Evolutionary conservation across 2,888 invertebrate species (phyloP), one percentile per base, ranked within the genome.

Genomic region (Apamea anceps): DNA sequence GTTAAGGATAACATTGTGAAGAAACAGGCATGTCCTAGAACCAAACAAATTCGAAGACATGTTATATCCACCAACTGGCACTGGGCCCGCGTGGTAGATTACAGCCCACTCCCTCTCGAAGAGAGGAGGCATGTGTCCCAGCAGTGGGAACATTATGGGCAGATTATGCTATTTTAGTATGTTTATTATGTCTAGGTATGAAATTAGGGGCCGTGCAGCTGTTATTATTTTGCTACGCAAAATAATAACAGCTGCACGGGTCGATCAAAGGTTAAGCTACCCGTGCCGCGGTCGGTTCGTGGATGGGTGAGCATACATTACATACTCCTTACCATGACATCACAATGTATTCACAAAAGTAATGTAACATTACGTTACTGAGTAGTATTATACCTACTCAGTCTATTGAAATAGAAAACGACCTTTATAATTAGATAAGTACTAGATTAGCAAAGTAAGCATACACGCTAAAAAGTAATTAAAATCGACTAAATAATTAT

Each of bases 401-500:
- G 8, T 57, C 0, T 57, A 25, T 25, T 57, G 2, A 21, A 25
- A 57, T 25, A 57, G 0, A 57, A 57, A 54, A 54, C 51, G 21
- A 25, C 42, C 18, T 82, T 37, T 37, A 37, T 72, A 45, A 54
- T 18, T 51, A 51, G 51, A 37, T 60, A 60, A 5, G 21, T 21
- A 12, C 4, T 71, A 72, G 37, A 84, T 71, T 73, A 66, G 4
- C 28, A 21, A 37, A 66, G 37, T 65, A n/a, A 45, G 28, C 3
- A 42, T 15, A 32, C 65, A 74, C 57, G 51, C 63, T 74, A 72
- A 32, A 83, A 45, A 60, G n/a, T 72, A 67, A 74, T 84, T 65
- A 54, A 32, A 6, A 73, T 70, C 5, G 8, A 51, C 10, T 62
- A 15, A 37, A n/a, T 45, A 32, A 72, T 32, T 75, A 51, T 13